Base-by-base conservation (phyloP, 2,888 invertebrate genomes). In the Drosophila tripunctata region DNA sequence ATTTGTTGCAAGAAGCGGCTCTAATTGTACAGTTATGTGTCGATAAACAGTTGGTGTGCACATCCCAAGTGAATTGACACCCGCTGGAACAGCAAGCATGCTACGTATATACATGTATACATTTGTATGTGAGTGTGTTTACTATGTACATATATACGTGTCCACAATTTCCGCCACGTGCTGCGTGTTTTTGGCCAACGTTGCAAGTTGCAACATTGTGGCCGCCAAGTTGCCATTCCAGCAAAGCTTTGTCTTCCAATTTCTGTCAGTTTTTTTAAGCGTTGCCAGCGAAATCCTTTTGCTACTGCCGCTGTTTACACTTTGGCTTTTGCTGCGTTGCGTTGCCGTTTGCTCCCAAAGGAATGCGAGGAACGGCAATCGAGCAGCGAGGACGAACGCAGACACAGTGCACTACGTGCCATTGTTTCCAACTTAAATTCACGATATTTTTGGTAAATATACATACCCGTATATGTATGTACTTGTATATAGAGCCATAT, bases 351-450 rank as follows among this genome's bases (percentile, higher is more conserved):
- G 15, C 31, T 21, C 6, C 21, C 33, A 3, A 17, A 36, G 52
- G 44, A 36, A 58, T 21, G 38, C 44, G 52, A 30, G 12, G 35
- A 67, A 35, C n/a, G n/a, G n/a, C n/a, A n/a, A n/a, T n/a, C n/a
- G n/a, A n/a, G n/a, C n/a, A n/a, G n/a, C n/a, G n/a, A n/a, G n/a
- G n/a, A n/a, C n/a, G n/a, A n/a, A n/a, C n/a, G n/a, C n/a, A n/a
- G n/a, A n/a, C 40, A 41, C 35, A 51, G 57, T 55, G 22, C 22
- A 45, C 44, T 33, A 45, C 47, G 78, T 58, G 52, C 43, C 81
- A 84, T 81, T 84, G 76, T 71, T 78, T 81, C 36, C 57, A 78
- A 66, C 75, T 62, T 64, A 57, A 66, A 62, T 64, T 31, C 14
- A 47, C 21, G n/a, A 36, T 41, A 33, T 35, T 44, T 55, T 63